Evolutionary conservation across 1,140 invertebrate genomes (phyloP), one percentile per base, ranked within the genome.

Genomic region (Brachionus koreanus): DNA sequence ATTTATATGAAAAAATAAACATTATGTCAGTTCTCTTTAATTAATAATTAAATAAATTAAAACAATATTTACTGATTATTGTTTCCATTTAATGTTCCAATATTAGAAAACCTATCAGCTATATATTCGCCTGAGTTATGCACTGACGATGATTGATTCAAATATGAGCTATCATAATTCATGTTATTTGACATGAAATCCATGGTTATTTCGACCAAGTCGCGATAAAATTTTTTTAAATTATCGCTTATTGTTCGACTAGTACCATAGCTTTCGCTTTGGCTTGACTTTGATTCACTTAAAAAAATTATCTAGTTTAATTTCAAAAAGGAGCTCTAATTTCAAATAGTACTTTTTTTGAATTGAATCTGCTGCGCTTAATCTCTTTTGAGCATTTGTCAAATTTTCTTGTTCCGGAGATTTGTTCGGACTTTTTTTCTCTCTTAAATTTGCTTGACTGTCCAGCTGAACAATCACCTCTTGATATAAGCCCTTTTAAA

Each of bases 121-220:
- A 79, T 10, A 33, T 35, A 61, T 12, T 79, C 49, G 49, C 76
- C 49, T 16, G 46, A 61, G 39, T 79, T 79, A 19, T 65, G 76
- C 1, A 19, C 10, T 25, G 76, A 57, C 29, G 76, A 57, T 9
- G 25, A 23, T 42, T 79, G 76, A 35, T 39, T 57, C 12, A 61
- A 12, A 13, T 12, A 10, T 7, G 39, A 65, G 16, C 49, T 61
- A 16, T 79, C 76, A 39, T 57, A 61, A 19, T 61, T 42, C 49
- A 79, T 57, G 13, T 79, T 79, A 61, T 79, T 79, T 10, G 76
- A 57, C 76, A 79, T 79, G 19, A 79, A 79, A 57, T 79, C 76
- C 49, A 79, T 79, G 0, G 76, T 79, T 42, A 79, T 57, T 23
- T 79, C 76, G 12, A 79, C 76, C n/a, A 79, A 42, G 12, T 79